Evolutionary conservation across 2,888 invertebrate species (phyloP), one percentile per base, ranked within the genome.

Genomic region (Epinotia bilunana): DNA sequence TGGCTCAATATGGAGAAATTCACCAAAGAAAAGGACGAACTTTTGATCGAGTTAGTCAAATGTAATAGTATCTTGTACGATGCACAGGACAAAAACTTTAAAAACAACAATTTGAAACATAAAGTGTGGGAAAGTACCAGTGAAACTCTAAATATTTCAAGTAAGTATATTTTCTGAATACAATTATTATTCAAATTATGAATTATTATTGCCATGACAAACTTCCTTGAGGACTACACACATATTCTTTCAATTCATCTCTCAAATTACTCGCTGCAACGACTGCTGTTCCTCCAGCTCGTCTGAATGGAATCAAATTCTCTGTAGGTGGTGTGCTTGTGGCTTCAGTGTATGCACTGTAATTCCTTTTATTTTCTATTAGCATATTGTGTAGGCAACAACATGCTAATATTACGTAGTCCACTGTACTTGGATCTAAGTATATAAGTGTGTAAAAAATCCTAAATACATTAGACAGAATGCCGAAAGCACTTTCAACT

Each of bases 311-410:
- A 49, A 49, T 49, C 49, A 49, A 7, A 49, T 49, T 49, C 49
- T 49, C 49, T 49, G 49, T 49, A 49, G 49, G n/a, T n/a, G n/a
- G n/a, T n/a, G 11, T 16, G 11, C 16, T 49, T 49, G 49, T 49
- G 11, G 6, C 49, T 49, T 49, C 49, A 49, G 49, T 49, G 49
- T 49, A 49, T 49, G 6, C 49, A 49, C 49, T 49, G 49, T 49
- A 49, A 4, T 11, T 49, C 49, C 11, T 49, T 49, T 49, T 49
- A 49, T 49, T 49, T 49, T 49, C 49, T 49, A 49, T 49, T 49
- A 49, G 49, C 49, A 49, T 49, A 49, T 49, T 49, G 49, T 49
- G 49, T 49, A 49, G 49, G 49, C 49, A 49, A 49, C 49, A 49
- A 49, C 49, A 49, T 49, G 49, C 49, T 11, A 49, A 13, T 49